Conservation (phyloP, 2,113 vertebrate species). For the Halcyon senegalensis region DNA sequence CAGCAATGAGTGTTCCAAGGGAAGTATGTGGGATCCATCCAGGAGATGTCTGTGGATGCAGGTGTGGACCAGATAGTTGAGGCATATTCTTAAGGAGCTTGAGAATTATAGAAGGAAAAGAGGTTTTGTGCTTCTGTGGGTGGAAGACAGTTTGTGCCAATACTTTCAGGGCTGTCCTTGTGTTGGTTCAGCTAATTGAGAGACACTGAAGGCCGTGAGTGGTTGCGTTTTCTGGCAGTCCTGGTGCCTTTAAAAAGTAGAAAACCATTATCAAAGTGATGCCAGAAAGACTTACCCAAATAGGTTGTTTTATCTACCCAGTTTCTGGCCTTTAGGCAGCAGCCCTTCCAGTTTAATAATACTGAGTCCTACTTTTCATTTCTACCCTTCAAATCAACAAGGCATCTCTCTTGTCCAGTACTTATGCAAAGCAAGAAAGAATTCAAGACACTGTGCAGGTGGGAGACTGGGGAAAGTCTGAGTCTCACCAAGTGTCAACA, state of each 20-base stretch:
- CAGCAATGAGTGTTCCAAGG: rapidly evolving
- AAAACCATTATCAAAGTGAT: background rate
- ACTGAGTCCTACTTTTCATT: background rate
- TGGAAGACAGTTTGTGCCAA: background rate
- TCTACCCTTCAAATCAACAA: background rate
- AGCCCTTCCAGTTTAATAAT: background rate
- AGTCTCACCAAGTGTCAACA: background rate
- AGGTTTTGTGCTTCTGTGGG: background rate
- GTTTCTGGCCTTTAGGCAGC: background rate
- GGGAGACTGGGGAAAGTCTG: background rate
- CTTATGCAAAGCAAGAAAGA: background rate
- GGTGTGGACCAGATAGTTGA: background rate
- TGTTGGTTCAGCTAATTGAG: background rate
- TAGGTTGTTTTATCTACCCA: background rate
- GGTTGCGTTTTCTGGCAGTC: background rate
- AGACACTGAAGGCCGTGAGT: background rate
- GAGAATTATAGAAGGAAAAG: background rate
- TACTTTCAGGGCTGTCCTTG: background rate
- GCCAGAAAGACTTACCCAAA: background rate
- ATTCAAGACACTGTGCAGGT: background rate
- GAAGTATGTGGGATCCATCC: background rate
- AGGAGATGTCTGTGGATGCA: background rate
- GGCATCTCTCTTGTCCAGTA: background rate
- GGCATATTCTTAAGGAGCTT: background rate
- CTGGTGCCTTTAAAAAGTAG: background rate